These are phyloP conservation scores for Enteromius mattozi DNA, from an alignment of 2,797 vertebrate species.

Conservation along the genomic window DNA sequence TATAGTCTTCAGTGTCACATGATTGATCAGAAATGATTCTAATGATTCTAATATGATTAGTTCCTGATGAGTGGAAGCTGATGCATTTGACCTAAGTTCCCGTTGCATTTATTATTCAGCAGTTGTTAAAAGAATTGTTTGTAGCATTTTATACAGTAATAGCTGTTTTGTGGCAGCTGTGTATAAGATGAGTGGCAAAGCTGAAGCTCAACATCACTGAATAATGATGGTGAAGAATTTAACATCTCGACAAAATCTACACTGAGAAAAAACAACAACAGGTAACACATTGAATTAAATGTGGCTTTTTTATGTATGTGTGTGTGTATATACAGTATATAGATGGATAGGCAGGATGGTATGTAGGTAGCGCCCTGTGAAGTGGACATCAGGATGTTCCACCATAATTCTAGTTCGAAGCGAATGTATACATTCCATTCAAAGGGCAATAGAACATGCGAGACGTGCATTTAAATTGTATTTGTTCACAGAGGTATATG, in stretches of 20 bases:
- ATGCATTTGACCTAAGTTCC: slow-evolving; percentile 53
- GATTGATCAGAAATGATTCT: background rate
- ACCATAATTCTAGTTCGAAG: no score
- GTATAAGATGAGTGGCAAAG: background rate
- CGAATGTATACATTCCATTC: no score
- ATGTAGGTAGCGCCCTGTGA: no score
- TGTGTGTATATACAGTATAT: no score
- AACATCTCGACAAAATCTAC: background rate
- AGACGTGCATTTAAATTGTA: no score
- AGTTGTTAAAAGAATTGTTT: background rate
- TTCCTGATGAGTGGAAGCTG: slow-evolving; percentile 30
- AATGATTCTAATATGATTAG: no score
- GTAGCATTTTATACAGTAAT: background rate
- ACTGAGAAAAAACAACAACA: background rate
- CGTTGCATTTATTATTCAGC: slow-evolving; percentile 68
- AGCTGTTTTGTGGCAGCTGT: background rate
- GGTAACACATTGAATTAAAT: background rate
- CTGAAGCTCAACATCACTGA: background rate
- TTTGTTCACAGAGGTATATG: no score
- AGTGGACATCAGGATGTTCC: no score
- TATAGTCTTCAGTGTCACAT: background rate
- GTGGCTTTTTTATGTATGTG: no score
- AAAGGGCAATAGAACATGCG: no score
- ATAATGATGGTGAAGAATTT: background rate
- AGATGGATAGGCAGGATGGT: no score